Evolutionary conservation across 2,113 vertebrate species (phyloP).

Genomic region (Rattus rattus): DNA sequence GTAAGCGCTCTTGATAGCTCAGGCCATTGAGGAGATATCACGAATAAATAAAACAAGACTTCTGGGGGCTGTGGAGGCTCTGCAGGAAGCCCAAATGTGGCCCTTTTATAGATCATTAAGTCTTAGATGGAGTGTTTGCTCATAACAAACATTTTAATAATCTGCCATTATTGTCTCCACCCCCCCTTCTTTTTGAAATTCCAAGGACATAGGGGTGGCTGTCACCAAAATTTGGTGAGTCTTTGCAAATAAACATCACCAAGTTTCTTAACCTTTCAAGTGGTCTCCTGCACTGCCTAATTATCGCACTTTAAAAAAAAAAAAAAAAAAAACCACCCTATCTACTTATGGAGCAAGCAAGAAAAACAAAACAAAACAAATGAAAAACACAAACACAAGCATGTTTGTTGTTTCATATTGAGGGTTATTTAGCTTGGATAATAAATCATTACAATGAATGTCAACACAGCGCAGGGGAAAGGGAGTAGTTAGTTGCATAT

Average conservation of each 20-base stretch:
- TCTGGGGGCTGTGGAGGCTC: not conserved
- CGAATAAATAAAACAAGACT: slow-evolving; percentile 22
- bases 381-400: slow-evolving; percentile 78
- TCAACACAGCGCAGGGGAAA: slow-evolving; percentile 77
- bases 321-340: not conserved
- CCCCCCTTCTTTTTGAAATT: not conserved
- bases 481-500: slow-evolving; percentile 76
- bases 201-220: not conserved
- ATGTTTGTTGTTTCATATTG: slow-evolving; percentile 82
- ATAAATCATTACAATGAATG: slow-evolving; percentile 84
- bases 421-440: slow-evolving; percentile 81
- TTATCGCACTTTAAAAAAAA: slow-evolving; percentile 66
- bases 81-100: not conserved
- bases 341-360: slow-evolving; percentile 72
- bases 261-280: slow-evolving; percentile 60
- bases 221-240: not conserved
- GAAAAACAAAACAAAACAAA: slow-evolving; percentile 61
- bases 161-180: not conserved
- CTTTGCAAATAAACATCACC: slow-evolving; percentile 20
- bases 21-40: not conserved
- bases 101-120: slow-evolving; percentile 51
- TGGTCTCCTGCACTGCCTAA: slow-evolving; percentile 49
- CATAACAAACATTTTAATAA: slow-evolving; percentile 65
- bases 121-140: slow-evolving; percentile 43
- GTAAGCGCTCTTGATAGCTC: not conserved